phyloP scores from a whole-genome alignment of 2,888 invertebrate genomes.

The Coenonympha arcania region DNA sequence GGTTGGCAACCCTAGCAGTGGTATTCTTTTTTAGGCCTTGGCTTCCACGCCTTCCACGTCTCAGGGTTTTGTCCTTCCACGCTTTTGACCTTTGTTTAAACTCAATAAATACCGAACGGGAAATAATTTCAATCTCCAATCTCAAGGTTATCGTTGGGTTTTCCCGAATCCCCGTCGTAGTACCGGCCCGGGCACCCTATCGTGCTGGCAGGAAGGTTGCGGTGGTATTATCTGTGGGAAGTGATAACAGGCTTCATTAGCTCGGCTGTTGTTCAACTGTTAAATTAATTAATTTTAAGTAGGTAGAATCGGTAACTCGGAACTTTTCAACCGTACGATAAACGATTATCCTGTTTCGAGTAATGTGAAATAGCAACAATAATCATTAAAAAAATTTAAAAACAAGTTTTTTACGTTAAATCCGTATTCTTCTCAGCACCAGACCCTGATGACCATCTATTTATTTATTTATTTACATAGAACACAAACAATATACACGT shows the following conservation, averaged over 20 bases:
- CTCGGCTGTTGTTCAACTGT: neutral
- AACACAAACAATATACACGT: no score
- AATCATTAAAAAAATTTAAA: no score
- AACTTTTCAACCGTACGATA: neutral
- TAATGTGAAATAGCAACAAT: no score
- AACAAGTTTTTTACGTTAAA: no score
- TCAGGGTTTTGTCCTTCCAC: no score
- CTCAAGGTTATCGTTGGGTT: slow-evolving; percentile 4
- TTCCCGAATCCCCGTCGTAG: neutral
- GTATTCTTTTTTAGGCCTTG: no score
- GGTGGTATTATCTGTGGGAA: slow-evolving; percentile 2
- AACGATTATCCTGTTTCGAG: slow-evolving; percentile 17
- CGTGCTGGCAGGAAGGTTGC: slow-evolving; percentile 1
- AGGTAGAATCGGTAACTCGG: neutral
- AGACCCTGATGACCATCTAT: no score
- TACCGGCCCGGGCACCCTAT: neutral
- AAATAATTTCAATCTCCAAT: neutral
- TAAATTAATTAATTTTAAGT: neutral
- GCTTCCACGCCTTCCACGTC: no score
- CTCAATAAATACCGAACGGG: neutral
- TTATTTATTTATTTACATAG: no score
- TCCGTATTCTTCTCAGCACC: no score
- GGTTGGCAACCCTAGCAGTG: no score
- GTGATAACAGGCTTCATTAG: slow-evolving; percentile 6
- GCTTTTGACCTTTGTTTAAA: no score